Conservation (phyloP, 2,797 vertebrate species). For the Micropoecilia bifurca region DNA sequence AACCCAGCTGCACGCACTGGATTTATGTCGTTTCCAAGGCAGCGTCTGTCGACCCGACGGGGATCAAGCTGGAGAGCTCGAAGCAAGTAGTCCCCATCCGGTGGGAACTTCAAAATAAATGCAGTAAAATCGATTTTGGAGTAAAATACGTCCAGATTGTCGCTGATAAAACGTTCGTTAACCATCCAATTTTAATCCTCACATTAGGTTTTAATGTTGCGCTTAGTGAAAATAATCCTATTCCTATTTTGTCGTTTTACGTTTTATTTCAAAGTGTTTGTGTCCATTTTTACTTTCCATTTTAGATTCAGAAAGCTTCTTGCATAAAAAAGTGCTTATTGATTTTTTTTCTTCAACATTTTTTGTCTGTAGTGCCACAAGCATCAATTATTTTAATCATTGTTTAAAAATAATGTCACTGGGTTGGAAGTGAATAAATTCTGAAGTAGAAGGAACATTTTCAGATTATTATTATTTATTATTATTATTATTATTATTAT, state of each 20-base stretch:
- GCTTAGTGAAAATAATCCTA: not conserved
- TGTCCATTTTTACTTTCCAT: not conserved
- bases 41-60: slow-evolving; percentile 65
- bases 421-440: not conserved
- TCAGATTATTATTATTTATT: not conserved
- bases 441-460: not conserved
- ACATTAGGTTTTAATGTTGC: not conserved
- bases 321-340: not conserved
- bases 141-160: not conserved
- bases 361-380: not conserved
- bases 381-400: not conserved
- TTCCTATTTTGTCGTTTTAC: not conserved
- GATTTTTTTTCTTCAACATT: not conserved
- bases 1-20: slow-evolving; percentile 63
- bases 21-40: slow-evolving; percentile 82
- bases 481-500: too few relatives aligned
- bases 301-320: not conserved
- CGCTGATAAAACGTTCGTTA: not conserved
- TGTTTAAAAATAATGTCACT: not conserved
- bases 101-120: slow-evolving; percentile 36
- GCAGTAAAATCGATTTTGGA: not conserved
- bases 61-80: not conserved
- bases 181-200: not conserved
- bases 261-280: not conserved
- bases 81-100: not conserved